Conservation (phyloP, 1,140 invertebrate species). For the Pantala flavescens region DNA sequence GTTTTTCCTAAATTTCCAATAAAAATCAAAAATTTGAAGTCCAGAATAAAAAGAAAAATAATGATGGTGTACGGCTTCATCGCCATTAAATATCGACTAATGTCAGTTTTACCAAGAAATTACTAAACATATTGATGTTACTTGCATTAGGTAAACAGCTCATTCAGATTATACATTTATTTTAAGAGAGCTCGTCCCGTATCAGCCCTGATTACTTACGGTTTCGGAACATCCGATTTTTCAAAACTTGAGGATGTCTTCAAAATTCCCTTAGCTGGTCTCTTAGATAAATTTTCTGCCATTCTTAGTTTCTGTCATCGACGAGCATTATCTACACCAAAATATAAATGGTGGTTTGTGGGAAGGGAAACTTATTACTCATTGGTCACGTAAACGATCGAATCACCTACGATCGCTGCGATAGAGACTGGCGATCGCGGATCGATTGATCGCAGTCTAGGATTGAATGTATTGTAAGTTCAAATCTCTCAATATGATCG, state of each 20-base stretch:
- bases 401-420: not conserved
- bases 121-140: too few relatives aligned
- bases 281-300: constrained; percentile 49
- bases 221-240: constrained; percentile 47
- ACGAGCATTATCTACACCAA: not conserved
- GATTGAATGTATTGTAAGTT: too few relatives aligned
- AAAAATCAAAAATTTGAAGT: not conserved
- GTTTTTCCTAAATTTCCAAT: constrained; percentile 36
- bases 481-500: too few relatives aligned
- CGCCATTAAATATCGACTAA: not conserved
- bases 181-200: too few relatives aligned
- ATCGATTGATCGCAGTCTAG: too few relatives aligned
- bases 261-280: constrained; percentile 81
- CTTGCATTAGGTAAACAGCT: too few relatives aligned
- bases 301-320: constrained; percentile 24
- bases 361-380: not conserved
- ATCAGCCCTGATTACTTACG: constrained; percentile 25
- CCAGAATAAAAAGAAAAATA: not conserved
- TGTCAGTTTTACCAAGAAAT: not conserved
- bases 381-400: not conserved
- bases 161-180: too few relatives aligned
- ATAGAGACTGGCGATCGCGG: too few relatives aligned
- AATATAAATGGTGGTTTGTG: not conserved
- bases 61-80: not conserved
- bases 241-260: constrained; percentile 86